These are phyloP conservation scores for Enhydra lutris DNA, from an alignment of 2,113 vertebrate genomes.

Conservation along the genomic window DNA sequence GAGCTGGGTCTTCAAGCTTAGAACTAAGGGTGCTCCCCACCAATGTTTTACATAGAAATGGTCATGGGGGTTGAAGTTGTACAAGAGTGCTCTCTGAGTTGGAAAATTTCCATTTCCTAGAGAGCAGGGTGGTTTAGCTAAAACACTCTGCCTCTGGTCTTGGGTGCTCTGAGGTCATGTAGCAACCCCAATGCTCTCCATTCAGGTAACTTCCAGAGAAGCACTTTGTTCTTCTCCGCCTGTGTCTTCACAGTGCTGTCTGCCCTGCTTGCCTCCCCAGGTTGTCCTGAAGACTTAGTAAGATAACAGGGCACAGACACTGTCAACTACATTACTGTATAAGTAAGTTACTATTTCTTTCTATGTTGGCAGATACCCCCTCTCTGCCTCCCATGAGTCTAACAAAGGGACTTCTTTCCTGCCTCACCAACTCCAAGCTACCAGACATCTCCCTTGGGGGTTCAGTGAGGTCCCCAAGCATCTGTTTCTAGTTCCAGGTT, in stretches of 20 bases:
- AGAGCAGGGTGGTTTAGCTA: not conserved
- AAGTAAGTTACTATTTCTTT: not conserved
- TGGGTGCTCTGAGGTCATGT: not conserved
- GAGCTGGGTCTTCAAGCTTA: not conserved
- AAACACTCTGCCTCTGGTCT: not conserved
- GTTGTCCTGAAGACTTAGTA: not conserved
- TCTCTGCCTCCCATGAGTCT: not conserved
- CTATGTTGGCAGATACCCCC: slow-evolving; percentile 25
- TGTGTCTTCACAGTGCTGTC: not conserved
- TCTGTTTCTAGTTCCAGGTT: slow-evolving; percentile 19
- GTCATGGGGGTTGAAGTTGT: not conserved
- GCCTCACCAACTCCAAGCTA: not conserved
- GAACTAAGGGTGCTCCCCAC: not conserved
- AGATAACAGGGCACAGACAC: not conserved
- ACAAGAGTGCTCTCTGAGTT: not conserved
- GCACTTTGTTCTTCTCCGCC: not conserved
- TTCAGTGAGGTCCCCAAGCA: not conserved
- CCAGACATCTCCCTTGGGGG: not conserved
- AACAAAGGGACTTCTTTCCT: slow-evolving; percentile 16
- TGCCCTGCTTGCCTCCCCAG: not conserved
- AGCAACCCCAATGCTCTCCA: not conserved
- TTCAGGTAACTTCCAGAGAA: not conserved
- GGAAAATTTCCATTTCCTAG: not conserved
- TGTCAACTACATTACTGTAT: not conserved
- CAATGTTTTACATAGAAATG: not conserved